These are phyloP conservation scores for Spodoptera frugiperda DNA, from an alignment of 1,140 invertebrate genomes.

Conservation along the genomic window DNA sequence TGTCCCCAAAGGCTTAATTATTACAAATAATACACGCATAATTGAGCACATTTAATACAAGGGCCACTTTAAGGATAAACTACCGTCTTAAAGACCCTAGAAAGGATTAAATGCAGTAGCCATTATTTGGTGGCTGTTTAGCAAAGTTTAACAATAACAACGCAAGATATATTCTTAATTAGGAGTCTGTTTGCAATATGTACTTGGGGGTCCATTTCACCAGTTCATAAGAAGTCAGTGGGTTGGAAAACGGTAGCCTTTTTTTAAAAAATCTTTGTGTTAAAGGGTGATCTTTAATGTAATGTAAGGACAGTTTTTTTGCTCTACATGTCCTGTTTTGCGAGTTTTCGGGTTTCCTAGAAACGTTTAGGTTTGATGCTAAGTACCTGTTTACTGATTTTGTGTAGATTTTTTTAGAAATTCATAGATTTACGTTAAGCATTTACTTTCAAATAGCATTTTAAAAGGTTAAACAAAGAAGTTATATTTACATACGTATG, in stretches of 20 bases:
- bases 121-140: slow-evolving; percentile 57
- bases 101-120: slow-evolving; percentile 59
- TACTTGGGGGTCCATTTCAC: slow-evolving; percentile 15
- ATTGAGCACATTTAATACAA: slow-evolving; percentile 45
- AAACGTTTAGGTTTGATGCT: background rate
- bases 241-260: slow-evolving; percentile 11
- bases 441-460: no score
- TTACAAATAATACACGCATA: slow-evolving; percentile 41
- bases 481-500: no score
- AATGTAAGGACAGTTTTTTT: slow-evolving; percentile 20
- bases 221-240: background rate
- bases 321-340: background rate
- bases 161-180: slow-evolving; percentile 60
- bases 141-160: slow-evolving; percentile 54
- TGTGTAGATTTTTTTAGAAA: no score
- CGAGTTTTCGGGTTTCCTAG: background rate
- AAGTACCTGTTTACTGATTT: no score
- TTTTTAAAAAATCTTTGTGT: slow-evolving; percentile 5
- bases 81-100: slow-evolving; percentile 12
- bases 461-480: no score
- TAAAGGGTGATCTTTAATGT: slow-evolving; percentile 1
- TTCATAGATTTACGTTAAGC: no score
- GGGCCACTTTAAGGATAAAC: slow-evolving; percentile 14
- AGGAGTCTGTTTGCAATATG: slow-evolving; percentile 53
- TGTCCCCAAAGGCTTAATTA: slow-evolving; percentile 32